These are phyloP conservation scores for Regulus satrapa DNA, from an alignment of 2,113 vertebrate genomes.

Conservation along the genomic window DNA sequence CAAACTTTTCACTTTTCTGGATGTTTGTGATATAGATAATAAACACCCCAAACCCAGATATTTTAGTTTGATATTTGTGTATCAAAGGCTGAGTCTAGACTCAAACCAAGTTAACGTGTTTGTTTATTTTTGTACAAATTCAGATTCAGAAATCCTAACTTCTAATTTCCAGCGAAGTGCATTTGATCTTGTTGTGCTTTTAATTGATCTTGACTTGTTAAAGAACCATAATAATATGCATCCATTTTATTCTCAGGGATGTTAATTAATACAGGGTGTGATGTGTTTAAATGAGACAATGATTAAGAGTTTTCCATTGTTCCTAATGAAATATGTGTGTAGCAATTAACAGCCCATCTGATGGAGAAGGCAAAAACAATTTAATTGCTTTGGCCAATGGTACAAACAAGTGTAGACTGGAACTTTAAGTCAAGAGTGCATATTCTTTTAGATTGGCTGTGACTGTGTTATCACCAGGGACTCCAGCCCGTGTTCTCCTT, in stretches of 20 bases:
- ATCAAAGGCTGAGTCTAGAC: background rate
- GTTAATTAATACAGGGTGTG: background rate
- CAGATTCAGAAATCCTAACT: background rate
- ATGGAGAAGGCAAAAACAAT: background rate
- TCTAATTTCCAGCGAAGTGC: background rate
- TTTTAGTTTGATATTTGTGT: background rate
- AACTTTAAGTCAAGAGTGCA: background rate
- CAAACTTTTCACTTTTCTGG: background rate
- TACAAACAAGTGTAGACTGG: background rate
- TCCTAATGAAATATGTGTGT: background rate
- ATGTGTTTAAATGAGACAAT: background rate
- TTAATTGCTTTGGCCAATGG: background rate
- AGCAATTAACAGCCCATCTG: background rate
- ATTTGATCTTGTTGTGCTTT: background rate
- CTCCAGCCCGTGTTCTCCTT: background rate
- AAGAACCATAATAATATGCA: background rate
- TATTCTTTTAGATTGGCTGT: background rate
- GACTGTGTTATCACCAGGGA: background rate
- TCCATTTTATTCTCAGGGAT: background rate
- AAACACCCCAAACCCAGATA: background rate
- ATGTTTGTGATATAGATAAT: background rate
- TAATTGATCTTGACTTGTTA: background rate
- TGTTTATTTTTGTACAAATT: background rate
- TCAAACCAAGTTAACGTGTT: background rate
- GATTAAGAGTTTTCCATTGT: background rate